Percentiles rank a stretch among this genome's conserved stretches.
Conservation (phyloP, 1,140 invertebrate genomes). For the Euwallacea similis region DNA sequence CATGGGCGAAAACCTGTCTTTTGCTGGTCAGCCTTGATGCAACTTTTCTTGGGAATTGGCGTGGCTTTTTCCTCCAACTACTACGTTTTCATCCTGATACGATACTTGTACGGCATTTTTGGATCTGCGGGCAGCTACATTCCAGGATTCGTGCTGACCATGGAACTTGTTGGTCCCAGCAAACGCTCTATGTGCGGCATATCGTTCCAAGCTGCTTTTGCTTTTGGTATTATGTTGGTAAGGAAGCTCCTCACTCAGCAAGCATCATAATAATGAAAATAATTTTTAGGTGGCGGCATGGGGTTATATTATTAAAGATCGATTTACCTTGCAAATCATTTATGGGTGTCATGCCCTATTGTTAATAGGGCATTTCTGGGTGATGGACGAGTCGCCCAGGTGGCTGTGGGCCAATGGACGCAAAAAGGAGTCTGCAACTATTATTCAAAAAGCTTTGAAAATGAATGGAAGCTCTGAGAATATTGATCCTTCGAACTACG, state of each 20-base stretch:
- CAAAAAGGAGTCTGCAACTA: constrained; percentile 68
- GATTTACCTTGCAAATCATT: constrained; percentile 72
- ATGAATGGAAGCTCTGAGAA: constrained; percentile 66
- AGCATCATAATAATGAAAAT: background rate
- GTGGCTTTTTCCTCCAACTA: constrained; percentile 77
- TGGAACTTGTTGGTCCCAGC: constrained; percentile 82
- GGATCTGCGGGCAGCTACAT: constrained; percentile 84
- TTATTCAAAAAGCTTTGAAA: constrained; percentile 71
- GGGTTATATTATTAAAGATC: constrained; percentile 77
- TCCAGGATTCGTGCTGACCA: constrained; percentile 80
- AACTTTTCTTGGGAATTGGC: constrained; percentile 69
- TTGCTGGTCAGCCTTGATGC: constrained; percentile 71
- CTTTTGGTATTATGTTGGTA: constrained; percentile 79
- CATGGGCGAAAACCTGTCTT: constrained; percentile 81
- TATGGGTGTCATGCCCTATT: constrained; percentile 76
- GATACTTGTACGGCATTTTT: constrained; percentile 78
- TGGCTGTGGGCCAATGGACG: constrained; percentile 78
- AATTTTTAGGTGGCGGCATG: constrained; percentile 61
- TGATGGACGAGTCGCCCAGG: constrained; percentile 82
- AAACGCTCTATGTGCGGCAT: constrained; percentile 82
- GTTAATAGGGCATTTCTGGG: constrained; percentile 79
- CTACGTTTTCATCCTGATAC: constrained; percentile 67
- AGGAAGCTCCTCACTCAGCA: background rate
- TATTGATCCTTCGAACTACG: constrained; percentile 64
- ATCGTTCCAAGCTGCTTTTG: constrained; percentile 78